A percentile compares a stretch with the other conserved stretches of the same genome.
Evolutionary conservation across 2,888 invertebrate genomes (phyloP).

Genomic region (Sturmia bella): DNA sequence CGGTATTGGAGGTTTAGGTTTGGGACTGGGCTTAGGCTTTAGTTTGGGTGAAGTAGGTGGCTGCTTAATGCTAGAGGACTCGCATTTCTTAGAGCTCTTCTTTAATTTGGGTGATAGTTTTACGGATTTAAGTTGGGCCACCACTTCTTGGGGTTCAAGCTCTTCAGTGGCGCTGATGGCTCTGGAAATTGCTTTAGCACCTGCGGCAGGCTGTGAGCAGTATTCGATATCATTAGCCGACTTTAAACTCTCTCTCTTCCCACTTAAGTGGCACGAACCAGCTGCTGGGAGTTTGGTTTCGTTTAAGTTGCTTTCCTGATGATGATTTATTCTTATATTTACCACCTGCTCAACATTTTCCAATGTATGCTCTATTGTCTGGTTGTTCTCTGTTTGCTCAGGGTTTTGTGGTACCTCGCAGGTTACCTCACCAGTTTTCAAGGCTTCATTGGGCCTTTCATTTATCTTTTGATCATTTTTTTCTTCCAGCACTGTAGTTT

Average conservation of each 20-base stretch:
- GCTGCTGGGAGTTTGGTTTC: too few species aligned
- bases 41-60: slow-evolving; percentile 56
- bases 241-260: too few species aligned
- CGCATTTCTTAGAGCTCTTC: slow-evolving; percentile 45
- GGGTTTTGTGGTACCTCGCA: not conserved
- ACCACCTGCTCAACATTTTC: too few species aligned
- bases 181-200: not conserved
- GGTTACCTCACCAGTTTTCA: not conserved
- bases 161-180: not conserved
- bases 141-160: not conserved
- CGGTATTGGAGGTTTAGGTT: slow-evolving; percentile 74
- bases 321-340: too few species aligned
- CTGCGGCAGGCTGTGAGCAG: not conserved
- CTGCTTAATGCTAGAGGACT: slow-evolving; percentile 1
- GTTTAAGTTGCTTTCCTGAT: too few species aligned
- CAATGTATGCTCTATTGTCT: not conserved
- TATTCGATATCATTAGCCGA: too few species aligned
- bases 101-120: slow-evolving; percentile 68
- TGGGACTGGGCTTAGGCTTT: slow-evolving; percentile 42
- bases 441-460: not conserved
- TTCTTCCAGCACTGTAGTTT: not conserved
- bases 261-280: too few species aligned
- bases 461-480: not conserved
- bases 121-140: slow-evolving; percentile 24
- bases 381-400: not conserved